A percentile compares a stretch with the other conserved stretches of the same genome.
Conservation (phyloP, 2,888 invertebrate genomes). For the Lasioglossum lativentre region DNA sequence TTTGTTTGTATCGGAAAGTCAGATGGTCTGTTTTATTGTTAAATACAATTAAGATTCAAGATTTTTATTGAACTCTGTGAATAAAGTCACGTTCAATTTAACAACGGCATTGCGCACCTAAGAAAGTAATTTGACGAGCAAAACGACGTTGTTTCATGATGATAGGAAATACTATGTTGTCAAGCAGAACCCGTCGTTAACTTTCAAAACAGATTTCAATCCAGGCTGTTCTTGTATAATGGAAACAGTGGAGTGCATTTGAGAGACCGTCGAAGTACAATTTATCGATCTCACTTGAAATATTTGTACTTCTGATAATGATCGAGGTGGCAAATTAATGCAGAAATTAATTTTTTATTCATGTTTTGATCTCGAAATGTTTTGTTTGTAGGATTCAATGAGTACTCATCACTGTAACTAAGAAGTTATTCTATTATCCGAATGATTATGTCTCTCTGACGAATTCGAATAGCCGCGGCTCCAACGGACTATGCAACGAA, state of each 20-base stretch:
- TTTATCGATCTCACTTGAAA: background rate
- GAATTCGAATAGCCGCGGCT: background rate
- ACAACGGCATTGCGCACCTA: background rate
- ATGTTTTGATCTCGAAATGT: background rate
- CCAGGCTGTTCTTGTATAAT: too few species aligned
- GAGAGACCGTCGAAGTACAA: background rate
- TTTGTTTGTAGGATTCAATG: background rate
- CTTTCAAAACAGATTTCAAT: background rate
- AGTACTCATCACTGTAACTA: background rate
- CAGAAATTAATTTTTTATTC: background rate
- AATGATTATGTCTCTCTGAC: background rate
- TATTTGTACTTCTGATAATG: background rate
- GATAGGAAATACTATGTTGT: background rate
- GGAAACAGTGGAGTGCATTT: background rate
- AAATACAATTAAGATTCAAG: background rate
- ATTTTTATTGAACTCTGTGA: background rate
- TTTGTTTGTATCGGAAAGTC: background rate
- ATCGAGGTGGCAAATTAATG: background rate
- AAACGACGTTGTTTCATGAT: background rate
- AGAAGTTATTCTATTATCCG: too few species aligned
- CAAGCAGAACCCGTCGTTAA: background rate
- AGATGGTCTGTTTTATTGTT: background rate
- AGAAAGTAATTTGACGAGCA: background rate
- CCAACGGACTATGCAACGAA: background rate
- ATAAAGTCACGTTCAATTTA: slow-evolving; percentile 11